Evolutionary conservation across 1,140 invertebrate species (phyloP), one percentile per base, ranked within the genome.

Genomic region (Cepaea nemoralis): DNA sequence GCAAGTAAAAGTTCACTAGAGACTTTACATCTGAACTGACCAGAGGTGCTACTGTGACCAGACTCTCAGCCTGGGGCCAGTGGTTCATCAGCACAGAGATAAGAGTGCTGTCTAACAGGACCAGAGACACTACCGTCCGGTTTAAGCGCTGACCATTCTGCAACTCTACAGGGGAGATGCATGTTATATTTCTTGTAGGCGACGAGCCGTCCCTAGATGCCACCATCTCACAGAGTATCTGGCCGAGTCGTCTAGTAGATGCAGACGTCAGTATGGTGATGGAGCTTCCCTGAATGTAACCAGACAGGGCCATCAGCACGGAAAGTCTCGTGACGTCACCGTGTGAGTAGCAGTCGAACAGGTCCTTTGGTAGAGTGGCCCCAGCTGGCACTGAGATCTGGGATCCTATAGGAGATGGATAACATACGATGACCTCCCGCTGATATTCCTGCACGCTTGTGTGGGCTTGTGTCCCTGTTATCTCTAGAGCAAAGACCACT

Each of bases 401-500:
- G 33, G 63, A 63, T 35, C 45, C 81, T 67, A 77, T 48, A 12
- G 74, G 42, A 22, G 45, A 40, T 1, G 81, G 81, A 37, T 70
- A 82, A 40, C 81, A 82, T 22, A 63, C 27, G 50, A 82, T 37
- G 31, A 40, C n/a, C 10, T 33, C 31, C 1, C 12, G 2, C 8
- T 31, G n/a, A 12, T 55, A 31, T 14, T 42, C n/a, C 35, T 69
- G 8, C 35, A 14, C 6, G 2, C 1, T 24, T 22, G 8, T 33
- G 6, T 39, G 6, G 6, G 6, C 66, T 69, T 33, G n/a, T 16
- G 6, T 16, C 6, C 31, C 14, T 77, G 8, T 22, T 8, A 40
- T 77, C 39, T 82, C 81, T 42, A 82, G 35, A 48, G 76, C 45
- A 71, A 78, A 73, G 39, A 78, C n/a, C 2, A 67, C 63, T 24